Evolutionary conservation across 2,888 invertebrate species (phyloP), one percentile per base, ranked within the genome.

Genomic region (Nemotelus nigrinus): DNA sequence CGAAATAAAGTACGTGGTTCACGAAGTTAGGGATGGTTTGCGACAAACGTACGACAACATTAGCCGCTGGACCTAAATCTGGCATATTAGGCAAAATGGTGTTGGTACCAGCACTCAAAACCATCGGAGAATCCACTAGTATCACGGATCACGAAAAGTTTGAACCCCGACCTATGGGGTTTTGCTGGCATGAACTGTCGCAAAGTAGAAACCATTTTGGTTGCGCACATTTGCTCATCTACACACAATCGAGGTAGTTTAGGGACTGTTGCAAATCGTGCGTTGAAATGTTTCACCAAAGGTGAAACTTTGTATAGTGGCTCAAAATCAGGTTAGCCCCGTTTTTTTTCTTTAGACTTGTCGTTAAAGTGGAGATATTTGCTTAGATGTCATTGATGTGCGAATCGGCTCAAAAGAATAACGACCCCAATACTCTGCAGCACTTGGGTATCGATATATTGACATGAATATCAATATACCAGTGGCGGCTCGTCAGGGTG

Each of bases 91-190:
- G 65, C 45, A 76, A 68, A n/a, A 80, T 65, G 25, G 74, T 64
- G 60, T 81, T 80, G 79, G 80, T 79, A 44, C 78, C 81, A 72
- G 80, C 80, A 43, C 57, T 57, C 57, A 57, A 57, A 57, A 5
- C 57, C 57, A 57, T 57, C 2, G 57, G 80, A 78, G 75, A 79
- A 81, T 41, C 81, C 81, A 45, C 79, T 80, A 57, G 76, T 77
- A 68, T 82, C 82, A 74, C 82, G 80, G n/a, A 82, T 77, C 48
- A 82, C 80, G 76, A 74, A 81, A 57, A 1, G 57, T 57, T 57
- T 57, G 57, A 57, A 10, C 57, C 57, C 10, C 57, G 1, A 57
- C 10, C 57, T 57, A 10, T 8, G 3, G 57, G 57, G 57, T 57
- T 57, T 57, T 57, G 57, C 57, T 57, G 57, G 57, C 57, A 57